Conservation (phyloP, 2,113 vertebrate genomes). For the Pristiophorus japonicus region DNA sequence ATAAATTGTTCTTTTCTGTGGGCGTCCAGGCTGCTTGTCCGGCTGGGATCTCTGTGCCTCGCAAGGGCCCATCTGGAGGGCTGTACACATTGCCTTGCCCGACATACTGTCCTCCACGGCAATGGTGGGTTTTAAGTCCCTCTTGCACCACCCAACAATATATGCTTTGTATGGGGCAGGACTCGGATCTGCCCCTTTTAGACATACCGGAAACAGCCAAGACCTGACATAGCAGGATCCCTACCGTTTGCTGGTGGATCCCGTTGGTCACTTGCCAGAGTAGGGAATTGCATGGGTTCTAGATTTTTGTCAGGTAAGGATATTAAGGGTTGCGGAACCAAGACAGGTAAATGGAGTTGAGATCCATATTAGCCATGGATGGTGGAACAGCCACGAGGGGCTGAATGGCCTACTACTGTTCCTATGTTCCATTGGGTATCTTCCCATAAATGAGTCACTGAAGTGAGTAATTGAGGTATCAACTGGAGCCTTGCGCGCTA, state of each 20-base stretch:
- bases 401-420: neutral
- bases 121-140: neutral
- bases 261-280: neutral
- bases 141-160: too few relatives aligned
- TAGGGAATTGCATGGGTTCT: neutral
- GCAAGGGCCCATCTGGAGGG: neutral
- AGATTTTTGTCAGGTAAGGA: too few relatives aligned
- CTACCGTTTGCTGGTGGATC: neutral
- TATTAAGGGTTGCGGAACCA: too few relatives aligned
- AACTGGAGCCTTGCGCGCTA: neutral
- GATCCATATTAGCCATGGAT: neutral
- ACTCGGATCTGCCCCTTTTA: too few relatives aligned
- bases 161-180: too few relatives aligned
- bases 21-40: neutral
- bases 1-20: neutral
- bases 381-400: too few relatives aligned
- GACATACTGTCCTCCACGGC: neutral
- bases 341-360: neutral
- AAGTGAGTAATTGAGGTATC: neutral
- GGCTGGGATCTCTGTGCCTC: neutral
- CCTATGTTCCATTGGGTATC: neutral
- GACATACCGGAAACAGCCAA: too few relatives aligned
- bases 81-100: neutral
- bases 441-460: neutral
- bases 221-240: too few relatives aligned